Percentiles rank a stretch among this genome's conserved stretches.
Evolutionary conservation across 2,888 invertebrate genomes (phyloP).

Genomic region (Chrysopilus asiliformis): DNA sequence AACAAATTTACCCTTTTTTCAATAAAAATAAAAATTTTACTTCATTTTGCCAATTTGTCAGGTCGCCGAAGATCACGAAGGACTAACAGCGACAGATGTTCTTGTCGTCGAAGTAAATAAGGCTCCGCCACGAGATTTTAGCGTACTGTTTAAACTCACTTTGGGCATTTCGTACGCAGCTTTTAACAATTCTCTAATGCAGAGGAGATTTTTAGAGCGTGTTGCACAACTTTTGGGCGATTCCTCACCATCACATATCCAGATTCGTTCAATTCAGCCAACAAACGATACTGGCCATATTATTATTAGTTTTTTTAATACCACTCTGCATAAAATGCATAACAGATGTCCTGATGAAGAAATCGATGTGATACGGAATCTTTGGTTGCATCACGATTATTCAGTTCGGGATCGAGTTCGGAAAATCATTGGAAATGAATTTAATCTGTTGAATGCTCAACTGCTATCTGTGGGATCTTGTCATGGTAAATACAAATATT

Average conservation of each 20-base stretch:
- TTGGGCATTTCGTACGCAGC: slow-evolving; percentile 55
- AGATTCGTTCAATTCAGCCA: slow-evolving; percentile 50
- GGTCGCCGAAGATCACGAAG: slow-evolving; percentile 61
- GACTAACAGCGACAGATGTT: slow-evolving; percentile 64
- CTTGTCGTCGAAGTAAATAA: slow-evolving; percentile 59
- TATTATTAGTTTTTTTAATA: slow-evolving; percentile 68
- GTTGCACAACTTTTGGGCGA: slow-evolving; percentile 66
- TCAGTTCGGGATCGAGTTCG: slow-evolving; percentile 40
- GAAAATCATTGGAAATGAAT: slow-evolving; percentile 47
- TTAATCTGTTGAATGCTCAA: slow-evolving; percentile 42
- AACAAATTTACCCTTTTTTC: slow-evolving; percentile 2
- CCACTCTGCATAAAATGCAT: slow-evolving; percentile 38
- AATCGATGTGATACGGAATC: slow-evolving; percentile 55
- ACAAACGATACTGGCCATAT: slow-evolving; percentile 43
- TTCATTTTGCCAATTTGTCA: slow-evolving; percentile 20
- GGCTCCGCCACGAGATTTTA: slow-evolving; percentile 49
- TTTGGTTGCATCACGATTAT: slow-evolving; percentile 56
- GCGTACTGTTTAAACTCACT: slow-evolving; percentile 69
- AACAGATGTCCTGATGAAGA: slow-evolving; percentile 60
- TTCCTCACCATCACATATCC: slow-evolving; percentile 54
- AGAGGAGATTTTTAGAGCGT: slow-evolving; percentile 70
- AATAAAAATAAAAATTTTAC: background rate
- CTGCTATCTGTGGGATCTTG: slow-evolving; percentile 28
- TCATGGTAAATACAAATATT: background rate
- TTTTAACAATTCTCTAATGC: slow-evolving; percentile 58